Conservation (phyloP, 2,888 invertebrate genomes). For the Cistogaster globosa region DNA sequence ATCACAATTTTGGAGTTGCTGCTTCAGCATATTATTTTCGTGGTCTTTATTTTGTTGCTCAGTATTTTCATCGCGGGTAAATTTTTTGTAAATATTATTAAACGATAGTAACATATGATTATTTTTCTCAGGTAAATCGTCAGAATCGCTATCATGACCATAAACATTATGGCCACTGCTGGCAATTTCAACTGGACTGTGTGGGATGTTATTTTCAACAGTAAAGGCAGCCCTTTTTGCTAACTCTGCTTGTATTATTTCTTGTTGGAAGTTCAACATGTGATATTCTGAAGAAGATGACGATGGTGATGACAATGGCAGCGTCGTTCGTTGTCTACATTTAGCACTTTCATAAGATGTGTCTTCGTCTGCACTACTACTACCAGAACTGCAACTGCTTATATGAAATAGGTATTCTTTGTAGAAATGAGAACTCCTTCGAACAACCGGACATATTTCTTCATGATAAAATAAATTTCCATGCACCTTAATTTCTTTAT, state of each 20-base stretch:
- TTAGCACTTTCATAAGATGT: background rate
- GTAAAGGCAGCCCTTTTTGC: background rate
- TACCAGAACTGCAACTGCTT: conserved; percentile 76
- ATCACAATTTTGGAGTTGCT: conserved; percentile 75
- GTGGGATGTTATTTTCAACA: background rate
- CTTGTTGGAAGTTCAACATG: conserved; percentile 7
- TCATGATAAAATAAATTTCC: conserved; percentile 76
- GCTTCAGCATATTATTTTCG: conserved; percentile 31
- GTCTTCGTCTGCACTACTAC: conserved; percentile 65
- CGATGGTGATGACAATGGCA: conserved; percentile 1
- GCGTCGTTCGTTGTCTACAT: background rate
- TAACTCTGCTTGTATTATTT: conserved; percentile 31
- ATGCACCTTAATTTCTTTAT: conserved; percentile 72
- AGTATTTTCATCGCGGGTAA: conserved; percentile 66
- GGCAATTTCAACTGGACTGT: background rate
- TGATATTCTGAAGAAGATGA: conserved; percentile 1
- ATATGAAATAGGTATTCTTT: conserved; percentile 76
- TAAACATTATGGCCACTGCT: background rate
- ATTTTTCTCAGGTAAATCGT: conserved; percentile 74
- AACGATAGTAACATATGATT: conserved; percentile 79
- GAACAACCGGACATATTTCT: conserved; percentile 73
- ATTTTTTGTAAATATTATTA: conserved; percentile 76
- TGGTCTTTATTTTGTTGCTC: conserved; percentile 48
- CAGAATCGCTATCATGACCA: conserved; percentile 29
- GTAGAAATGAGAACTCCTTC: conserved; percentile 31